Percentiles rank a stretch among this genome's conserved stretches.
Conservation (phyloP, 2,888 invertebrate species). For the Sepiola atlantica region DNA sequence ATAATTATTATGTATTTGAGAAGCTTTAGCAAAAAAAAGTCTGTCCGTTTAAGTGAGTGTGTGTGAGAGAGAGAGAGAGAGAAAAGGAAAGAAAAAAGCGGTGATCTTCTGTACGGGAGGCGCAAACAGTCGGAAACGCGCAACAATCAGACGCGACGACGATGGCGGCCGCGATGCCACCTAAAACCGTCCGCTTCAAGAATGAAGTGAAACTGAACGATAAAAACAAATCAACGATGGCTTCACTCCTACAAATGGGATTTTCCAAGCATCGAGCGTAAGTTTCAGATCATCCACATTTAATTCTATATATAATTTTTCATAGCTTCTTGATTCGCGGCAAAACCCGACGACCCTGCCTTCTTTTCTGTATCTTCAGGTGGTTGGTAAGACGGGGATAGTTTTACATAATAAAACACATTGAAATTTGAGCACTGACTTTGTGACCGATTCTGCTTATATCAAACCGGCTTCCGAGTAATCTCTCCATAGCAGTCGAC, state of each 20-base stretch:
- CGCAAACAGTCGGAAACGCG: background rate
- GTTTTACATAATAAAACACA: background rate
- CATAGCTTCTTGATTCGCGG: background rate
- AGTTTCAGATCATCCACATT: background rate
- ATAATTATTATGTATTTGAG: background rate
- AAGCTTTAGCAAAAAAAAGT: background rate
- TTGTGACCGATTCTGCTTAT: conserved; percentile 10
- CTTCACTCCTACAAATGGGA: conserved; percentile 38
- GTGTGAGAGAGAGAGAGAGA: background rate
- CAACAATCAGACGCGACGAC: background rate
- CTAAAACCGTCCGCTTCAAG: conserved; percentile 44
- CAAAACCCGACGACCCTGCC: background rate
- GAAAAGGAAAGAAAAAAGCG: background rate
- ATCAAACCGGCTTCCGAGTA: background rate
- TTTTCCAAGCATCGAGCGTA: conserved; percentile 42
- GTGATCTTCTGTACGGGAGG: background rate
- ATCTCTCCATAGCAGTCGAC: background rate
- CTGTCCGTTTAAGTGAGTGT: background rate
- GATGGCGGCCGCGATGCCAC: conserved; percentile 37
- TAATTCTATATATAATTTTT: background rate
- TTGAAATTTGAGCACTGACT: background rate
- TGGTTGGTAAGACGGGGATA: background rate
- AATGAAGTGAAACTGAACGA: conserved; percentile 12
- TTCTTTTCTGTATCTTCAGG: background rate
- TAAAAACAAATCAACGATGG: conserved; percentile 34